These are phyloP conservation scores for Kryptolebias marmoratus DNA, from an alignment of 2,113 vertebrate genomes.

Conservation along the genomic window DNA sequence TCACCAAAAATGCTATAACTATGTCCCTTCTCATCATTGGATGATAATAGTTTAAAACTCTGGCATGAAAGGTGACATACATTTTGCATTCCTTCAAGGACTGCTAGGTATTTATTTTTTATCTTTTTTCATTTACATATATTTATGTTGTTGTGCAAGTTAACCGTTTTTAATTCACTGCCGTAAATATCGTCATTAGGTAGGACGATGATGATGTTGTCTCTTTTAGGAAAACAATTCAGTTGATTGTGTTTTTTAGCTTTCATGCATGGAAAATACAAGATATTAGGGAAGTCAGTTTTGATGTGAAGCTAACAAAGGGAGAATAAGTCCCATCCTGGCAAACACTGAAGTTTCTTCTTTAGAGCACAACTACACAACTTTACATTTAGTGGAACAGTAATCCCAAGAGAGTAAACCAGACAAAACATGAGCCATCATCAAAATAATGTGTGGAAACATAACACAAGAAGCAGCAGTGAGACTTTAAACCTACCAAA, in stretches of 20 bases:
- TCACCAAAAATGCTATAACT: too few species aligned
- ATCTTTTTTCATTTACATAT: too few species aligned
- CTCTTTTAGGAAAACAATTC: neutral
- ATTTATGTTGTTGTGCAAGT: neutral
- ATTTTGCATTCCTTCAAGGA: too few species aligned
- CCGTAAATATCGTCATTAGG: neutral
- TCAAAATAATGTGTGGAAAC: neutral
- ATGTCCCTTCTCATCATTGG: too few species aligned
- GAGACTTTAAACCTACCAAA: slow-evolving; percentile 19
- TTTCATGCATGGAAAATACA: neutral
- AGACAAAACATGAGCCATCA: slow-evolving; percentile 13
- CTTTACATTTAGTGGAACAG: slow-evolving; percentile 12
- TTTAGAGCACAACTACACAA: neutral
- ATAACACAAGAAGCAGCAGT: slow-evolving; percentile 1
- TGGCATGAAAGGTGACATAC: too few species aligned
- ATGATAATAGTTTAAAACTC: too few species aligned
- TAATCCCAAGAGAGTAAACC: slow-evolving; percentile 7
- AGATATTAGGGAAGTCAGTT: too few species aligned
- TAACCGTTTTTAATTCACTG: neutral
- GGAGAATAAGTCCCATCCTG: neutral
- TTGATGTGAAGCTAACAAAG: neutral
- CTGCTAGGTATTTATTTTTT: too few species aligned
- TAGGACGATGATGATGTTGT: neutral
- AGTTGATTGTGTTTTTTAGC: neutral
- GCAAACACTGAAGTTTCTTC: neutral